phyloP scores from a whole-genome alignment of 2,888 invertebrate species.

The Macaria liturata region DNA sequence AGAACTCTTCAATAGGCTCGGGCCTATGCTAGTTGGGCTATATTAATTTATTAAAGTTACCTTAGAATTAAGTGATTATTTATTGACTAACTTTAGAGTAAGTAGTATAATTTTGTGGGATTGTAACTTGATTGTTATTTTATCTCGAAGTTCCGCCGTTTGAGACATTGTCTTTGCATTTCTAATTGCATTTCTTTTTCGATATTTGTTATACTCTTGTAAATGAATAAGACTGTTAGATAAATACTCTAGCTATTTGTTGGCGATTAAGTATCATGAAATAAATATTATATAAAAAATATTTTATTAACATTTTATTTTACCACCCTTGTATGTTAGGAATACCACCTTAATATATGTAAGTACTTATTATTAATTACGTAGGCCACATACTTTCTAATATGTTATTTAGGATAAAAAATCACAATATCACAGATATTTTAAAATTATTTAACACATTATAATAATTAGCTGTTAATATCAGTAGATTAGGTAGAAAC shows the following conservation, averaged over 20 bases:
- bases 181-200: conserved; percentile 71
- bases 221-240: conserved; percentile 81
- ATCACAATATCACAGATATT: too few relatives aligned
- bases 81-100: conserved; percentile 69
- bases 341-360: too few relatives aligned
- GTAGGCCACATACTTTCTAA: too few relatives aligned
- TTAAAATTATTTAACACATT: too few relatives aligned
- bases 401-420: too few relatives aligned
- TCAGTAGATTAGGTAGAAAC: too few relatives aligned
- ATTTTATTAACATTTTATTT: background rate
- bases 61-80: conserved; percentile 75
- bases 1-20: too few relatives aligned
- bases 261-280: conserved; percentile 59
- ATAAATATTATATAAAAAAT: conserved; percentile 59
- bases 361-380: too few relatives aligned
- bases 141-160: conserved; percentile 32
- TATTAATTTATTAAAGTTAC: conserved; percentile 80
- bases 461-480: too few relatives aligned
- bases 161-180: conserved; percentile 55
- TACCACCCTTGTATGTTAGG: too few relatives aligned
- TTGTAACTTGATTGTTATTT: conserved; percentile 33
- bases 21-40: conserved; percentile 10
- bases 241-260: conserved; percentile 76
- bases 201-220: conserved; percentile 72
- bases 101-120: conserved; percentile 51